Evolutionary conservation across 2,888 invertebrate species (phyloP).

Genomic region (Steromphala cineraria): DNA sequence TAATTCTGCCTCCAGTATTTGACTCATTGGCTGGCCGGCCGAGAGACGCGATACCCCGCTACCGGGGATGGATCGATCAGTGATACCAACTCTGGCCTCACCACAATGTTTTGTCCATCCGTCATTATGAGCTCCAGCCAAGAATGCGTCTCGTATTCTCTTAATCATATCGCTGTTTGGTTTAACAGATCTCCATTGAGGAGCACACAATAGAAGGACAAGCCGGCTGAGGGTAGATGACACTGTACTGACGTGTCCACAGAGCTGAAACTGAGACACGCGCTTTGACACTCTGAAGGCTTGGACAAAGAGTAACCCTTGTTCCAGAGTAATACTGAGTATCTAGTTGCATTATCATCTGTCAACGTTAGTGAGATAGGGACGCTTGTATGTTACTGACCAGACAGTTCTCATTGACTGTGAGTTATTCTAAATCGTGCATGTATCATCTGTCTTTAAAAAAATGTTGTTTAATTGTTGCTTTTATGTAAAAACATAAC

Average conservation of each 20-base stretch:
- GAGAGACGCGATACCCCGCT: too few species aligned
- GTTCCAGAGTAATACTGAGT: neutral
- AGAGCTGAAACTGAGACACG: neutral
- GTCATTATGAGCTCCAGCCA: neutral
- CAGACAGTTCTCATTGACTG: neutral
- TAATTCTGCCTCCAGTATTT: too few species aligned
- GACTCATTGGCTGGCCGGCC: too few species aligned
- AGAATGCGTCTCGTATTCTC: neutral
- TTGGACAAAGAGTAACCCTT: neutral
- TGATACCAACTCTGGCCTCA: too few species aligned
- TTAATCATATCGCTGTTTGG: constrained; percentile 1
- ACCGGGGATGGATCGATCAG: too few species aligned
- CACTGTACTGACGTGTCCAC: neutral
- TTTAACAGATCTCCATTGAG: neutral
- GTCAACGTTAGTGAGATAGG: too few species aligned
- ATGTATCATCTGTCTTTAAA: too few species aligned
- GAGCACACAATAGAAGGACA: neutral
- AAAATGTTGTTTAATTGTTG: too few species aligned
- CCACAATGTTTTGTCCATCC: neutral
- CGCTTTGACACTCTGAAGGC: neutral
- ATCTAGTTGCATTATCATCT: neutral
- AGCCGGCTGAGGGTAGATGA: neutral
- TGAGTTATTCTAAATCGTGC: too few species aligned
- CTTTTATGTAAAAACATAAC: too few species aligned
- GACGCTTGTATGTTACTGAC: neutral